phyloP scores from a whole-genome alignment of 2,888 invertebrate species.

The Automeris io region DNA sequence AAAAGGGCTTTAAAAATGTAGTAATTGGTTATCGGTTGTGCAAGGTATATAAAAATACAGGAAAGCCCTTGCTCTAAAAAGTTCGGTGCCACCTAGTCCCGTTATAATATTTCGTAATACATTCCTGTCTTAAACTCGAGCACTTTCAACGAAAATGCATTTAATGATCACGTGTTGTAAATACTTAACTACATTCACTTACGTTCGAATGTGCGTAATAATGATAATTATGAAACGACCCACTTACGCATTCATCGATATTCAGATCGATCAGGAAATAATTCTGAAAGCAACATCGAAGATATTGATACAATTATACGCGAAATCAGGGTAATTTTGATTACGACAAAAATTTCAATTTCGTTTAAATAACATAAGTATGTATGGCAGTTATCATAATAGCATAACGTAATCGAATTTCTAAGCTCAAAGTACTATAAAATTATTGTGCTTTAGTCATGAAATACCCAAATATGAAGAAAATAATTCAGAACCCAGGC shows the following conservation, averaged over 20 bases:
- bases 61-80: background rate
- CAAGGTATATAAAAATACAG: background rate
- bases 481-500: too few species aligned
- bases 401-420: too few species aligned
- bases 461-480: too few species aligned
- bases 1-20: too few species aligned
- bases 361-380: too few species aligned
- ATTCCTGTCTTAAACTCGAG: slow-evolving; percentile 15
- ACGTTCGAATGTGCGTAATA: slow-evolving; percentile 14
- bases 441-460: too few species aligned
- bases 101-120: background rate
- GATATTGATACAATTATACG: background rate
- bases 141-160: slow-evolving; percentile 14
- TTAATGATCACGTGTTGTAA: slow-evolving; percentile 18
- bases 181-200: slow-evolving; percentile 25
- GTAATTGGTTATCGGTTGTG: background rate
- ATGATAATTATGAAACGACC: slow-evolving; percentile 14
- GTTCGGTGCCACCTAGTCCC: background rate
- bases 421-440: too few species aligned
- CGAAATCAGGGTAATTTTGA: too few species aligned
- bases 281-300: slow-evolving; percentile 3
- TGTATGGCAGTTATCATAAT: too few species aligned
- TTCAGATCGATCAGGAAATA: slow-evolving; percentile 11
- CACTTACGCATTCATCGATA: slow-evolving; percentile 13
- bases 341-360: too few species aligned